A percentile compares a stretch with the other conserved stretches of the same genome.
Evolutionary conservation across 2,888 invertebrate species (phyloP).

Genomic region (Magallana nippona): DNA sequence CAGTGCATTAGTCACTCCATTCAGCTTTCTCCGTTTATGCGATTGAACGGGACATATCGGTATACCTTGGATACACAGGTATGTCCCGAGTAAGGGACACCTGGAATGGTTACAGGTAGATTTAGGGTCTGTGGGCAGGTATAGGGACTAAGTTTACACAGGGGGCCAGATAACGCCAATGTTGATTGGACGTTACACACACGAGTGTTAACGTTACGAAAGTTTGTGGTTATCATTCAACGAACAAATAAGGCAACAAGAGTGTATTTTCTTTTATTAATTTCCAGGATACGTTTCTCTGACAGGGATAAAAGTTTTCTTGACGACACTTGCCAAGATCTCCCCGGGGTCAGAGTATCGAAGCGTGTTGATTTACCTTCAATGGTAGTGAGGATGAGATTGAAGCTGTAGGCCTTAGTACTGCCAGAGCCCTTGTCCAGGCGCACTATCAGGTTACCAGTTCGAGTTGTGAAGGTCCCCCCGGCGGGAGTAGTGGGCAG

Average conservation of each 20-base stretch:
- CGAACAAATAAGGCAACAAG: too few relatives aligned
- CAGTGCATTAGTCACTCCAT: conserved; percentile 18
- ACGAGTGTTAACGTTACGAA: too few relatives aligned
- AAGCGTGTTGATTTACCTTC: neutral
- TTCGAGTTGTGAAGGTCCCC: conserved; percentile 10
- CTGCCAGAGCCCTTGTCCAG: conserved; percentile 36
- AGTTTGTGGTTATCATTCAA: too few relatives aligned
- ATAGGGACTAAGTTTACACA: neutral
- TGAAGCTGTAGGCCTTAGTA: conserved; percentile 23
- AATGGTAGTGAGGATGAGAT: neutral
- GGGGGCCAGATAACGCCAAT: neutral
- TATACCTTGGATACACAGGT: neutral
- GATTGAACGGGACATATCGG: neutral
- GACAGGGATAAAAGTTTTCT: too few relatives aligned
- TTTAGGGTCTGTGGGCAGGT: neutral
- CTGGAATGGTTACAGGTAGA: conserved; percentile 11
- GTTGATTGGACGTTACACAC: too few relatives aligned
- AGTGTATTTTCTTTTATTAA: too few relatives aligned
- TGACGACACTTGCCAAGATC: too few relatives aligned
- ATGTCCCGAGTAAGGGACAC: neutral
- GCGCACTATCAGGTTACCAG: conserved; percentile 35
- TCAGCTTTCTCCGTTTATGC: neutral
- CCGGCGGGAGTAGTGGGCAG: neutral
- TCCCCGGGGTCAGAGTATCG: neutral
- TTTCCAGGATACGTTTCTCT: too few relatives aligned